Percentiles rank a stretch among this genome's conserved stretches.
phyloP scores from a whole-genome alignment of 2,113 vertebrate species.

The Cebus imitator region DNA sequence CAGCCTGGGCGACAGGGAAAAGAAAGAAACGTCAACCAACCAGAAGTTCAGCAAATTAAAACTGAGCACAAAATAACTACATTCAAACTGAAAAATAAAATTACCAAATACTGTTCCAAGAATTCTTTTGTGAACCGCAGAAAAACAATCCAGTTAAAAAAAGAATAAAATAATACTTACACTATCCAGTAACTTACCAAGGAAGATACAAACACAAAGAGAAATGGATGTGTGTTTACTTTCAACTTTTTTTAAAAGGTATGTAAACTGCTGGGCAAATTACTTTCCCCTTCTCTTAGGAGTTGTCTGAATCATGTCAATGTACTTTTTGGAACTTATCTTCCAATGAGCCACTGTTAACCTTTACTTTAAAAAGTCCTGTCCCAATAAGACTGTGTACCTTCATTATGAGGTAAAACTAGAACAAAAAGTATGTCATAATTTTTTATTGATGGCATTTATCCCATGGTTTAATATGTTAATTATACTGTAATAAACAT shows the following conservation, averaged over 20 bases:
- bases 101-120: not conserved
- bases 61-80: not conserved
- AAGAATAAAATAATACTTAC: not conserved
- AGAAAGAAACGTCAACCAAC: not conserved
- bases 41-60: conserved; percentile 18
- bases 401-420: conserved; percentile 65
- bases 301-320: not conserved
- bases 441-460: conserved; percentile 99
- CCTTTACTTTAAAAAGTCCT: not conserved
- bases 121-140: not conserved
- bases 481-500: conserved; percentile 99
- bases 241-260: conserved; percentile 60
- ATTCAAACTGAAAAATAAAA: conserved; percentile 16
- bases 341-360: not conserved
- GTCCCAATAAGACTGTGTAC: not conserved
- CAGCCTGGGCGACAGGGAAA: too few relatives aligned
- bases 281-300: not conserved
- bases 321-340: conserved; percentile 5
- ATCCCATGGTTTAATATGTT: conserved; percentile 98
- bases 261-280: conserved; percentile 25
- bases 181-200: not conserved
- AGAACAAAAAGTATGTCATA: conserved; percentile 85
- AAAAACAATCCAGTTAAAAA: not conserved
- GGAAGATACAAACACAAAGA: conserved; percentile 57
- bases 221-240: conserved; percentile 61